phyloP scores from a whole-genome alignment of 2,888 invertebrate genomes.

The Bimastos eiseni region DNA sequence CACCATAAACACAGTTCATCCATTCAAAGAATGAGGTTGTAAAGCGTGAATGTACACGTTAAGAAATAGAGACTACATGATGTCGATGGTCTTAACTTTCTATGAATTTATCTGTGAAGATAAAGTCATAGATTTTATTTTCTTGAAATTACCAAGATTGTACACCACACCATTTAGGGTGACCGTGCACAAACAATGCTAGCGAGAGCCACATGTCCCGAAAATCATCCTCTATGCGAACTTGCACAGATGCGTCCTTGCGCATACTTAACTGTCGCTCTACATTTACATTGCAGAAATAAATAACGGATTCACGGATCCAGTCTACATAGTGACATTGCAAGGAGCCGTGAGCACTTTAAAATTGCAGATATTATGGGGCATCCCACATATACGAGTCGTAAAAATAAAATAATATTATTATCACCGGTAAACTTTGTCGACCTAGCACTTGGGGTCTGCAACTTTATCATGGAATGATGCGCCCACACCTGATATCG shows the following conservation, averaged over 20 bases:
- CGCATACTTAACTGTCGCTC: not conserved
- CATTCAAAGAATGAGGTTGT: too few relatives aligned
- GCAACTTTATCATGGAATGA: not conserved
- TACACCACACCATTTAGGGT: not conserved
- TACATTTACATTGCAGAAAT: not conserved
- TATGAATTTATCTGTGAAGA: not conserved
- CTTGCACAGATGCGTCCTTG: not conserved
- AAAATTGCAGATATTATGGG: not conserved
- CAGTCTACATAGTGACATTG: not conserved
- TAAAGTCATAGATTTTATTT: too few relatives aligned
- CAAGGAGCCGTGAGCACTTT: not conserved
- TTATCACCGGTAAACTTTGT: too few relatives aligned
- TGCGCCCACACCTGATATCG: not conserved
- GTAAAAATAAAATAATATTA: not conserved
- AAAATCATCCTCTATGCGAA: not conserved
- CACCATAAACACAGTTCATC: too few relatives aligned
- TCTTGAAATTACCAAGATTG: not conserved
- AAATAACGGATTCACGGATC: not conserved
- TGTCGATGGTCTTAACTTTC: not conserved
- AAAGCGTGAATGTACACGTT: not conserved
- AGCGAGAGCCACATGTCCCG: not conserved
- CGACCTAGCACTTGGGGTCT: not conserved
- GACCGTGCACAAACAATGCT: not conserved
- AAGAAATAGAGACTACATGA: not conserved
- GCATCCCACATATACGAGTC: not conserved